Percentiles rank a stretch among this genome's conserved stretches.
Conservation (phyloP, 2,888 invertebrate species). For the Dromius quadrimaculatus region DNA sequence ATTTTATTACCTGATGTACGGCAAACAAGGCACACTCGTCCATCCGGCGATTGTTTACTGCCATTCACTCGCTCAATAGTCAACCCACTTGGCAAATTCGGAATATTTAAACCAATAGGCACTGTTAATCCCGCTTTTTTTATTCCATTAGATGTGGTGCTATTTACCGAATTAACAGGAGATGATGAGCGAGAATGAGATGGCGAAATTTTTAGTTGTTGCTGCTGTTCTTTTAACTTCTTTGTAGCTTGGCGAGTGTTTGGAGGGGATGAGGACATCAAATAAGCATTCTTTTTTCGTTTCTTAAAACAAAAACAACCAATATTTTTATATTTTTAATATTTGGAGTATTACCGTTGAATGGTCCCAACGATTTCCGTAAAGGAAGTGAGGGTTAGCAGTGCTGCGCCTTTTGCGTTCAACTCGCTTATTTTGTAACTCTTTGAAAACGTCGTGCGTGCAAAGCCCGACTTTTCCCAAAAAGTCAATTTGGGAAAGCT, state of each 20-base stretch:
- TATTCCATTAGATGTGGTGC: conserved; percentile 33
- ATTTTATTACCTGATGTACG: conserved; percentile 27
- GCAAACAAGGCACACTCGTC: conserved; percentile 61
- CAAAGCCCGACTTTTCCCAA: conserved; percentile 67
- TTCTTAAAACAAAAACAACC: conserved; percentile 66
- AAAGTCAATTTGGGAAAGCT: conserved; percentile 65
- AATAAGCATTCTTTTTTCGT: conserved; percentile 67
- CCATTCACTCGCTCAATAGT: conserved; percentile 69
- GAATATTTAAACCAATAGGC: conserved; percentile 64
- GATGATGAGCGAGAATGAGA: conserved; percentile 57
- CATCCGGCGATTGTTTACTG: conserved; percentile 59
- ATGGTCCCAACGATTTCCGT: conserved; percentile 62
- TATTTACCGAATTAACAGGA: conserved; percentile 55
- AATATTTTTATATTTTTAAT: too few species aligned
- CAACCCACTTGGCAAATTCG: conserved; percentile 69
- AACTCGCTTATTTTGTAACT: conserved; percentile 69
- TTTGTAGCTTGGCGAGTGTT: conserved; percentile 67
- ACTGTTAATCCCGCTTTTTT: conserved; percentile 57
- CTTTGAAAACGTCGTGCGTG: conserved; percentile 66
- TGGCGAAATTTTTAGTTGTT: conserved; percentile 55
- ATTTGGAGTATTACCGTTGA: too few species aligned
- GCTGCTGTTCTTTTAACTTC: conserved; percentile 59
- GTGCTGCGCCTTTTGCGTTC: conserved; percentile 70
- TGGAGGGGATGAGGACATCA: conserved; percentile 68
- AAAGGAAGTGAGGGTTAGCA: conserved; percentile 70